Evolutionary conservation across 1,140 invertebrate genomes (phyloP), one percentile per base, ranked within the genome.

Genomic region (Bombus breviceps): DNA sequence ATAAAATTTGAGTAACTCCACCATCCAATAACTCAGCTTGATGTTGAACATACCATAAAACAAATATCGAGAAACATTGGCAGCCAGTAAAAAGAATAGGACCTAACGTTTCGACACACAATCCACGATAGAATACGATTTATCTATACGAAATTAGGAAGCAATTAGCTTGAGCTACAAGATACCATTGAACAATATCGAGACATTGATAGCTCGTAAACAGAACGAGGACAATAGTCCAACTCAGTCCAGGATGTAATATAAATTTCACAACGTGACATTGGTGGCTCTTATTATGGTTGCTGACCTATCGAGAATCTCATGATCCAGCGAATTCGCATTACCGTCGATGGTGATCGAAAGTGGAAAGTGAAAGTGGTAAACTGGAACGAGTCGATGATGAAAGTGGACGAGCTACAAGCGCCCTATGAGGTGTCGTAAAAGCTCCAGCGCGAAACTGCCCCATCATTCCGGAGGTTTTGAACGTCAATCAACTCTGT

Each of bases 351-450:
- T 73, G 66, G 47, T 80, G 83, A 92, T 91, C 89, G 92, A 94
- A 93, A 93, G 92, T 93, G 82, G 68, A 80, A 73, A 85, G 90
- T 88, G 88, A 93, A 92, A 92, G 90, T 92, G 88, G 69, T 80
- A 43, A 71, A 76, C 76, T 83, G 34, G 86, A 79, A 79, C 12
- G 25, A 6, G n/a, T 88, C 85, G 78, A 74, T 68, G 74, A 88
- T 88, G 85, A 86, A 86, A 86, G 85, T 82, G 28, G 34, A 66
- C 34, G 57, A 32, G 43, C 2, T 53, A 66, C 47, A 37, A 10
- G 25, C 41, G 6, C 13, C 53, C 34, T 15, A 59, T 15, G 18
- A 2, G 3, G 22, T 28, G 59, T 47, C 47, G 59, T 66, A 85
- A 85, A 75, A 74, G 3, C 68, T 41, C 10, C 13, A 37, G 47